Base-by-base conservation (phyloP, 2,113 vertebrate species). In the Ictidomys tridecemlineatus region DNA sequence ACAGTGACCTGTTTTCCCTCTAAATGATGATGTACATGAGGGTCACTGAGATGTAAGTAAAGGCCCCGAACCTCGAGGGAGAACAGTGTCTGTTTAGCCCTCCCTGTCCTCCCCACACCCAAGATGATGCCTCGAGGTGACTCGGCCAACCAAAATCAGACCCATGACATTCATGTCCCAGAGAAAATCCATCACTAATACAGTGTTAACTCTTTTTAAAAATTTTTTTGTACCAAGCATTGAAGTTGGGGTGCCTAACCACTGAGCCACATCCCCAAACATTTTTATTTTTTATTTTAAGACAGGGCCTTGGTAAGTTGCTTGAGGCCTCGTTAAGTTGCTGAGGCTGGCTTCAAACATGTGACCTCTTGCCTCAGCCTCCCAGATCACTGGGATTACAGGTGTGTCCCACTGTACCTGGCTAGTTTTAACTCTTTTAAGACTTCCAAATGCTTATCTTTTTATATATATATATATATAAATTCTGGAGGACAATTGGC, bases 1-100 rank as follows among this genome's bases (percentile, higher is more conserved):
- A 76, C 20, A 58, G 11, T 5, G 24, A 20, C 89, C 42, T 34
- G 42, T 67, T 89, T 45, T 26, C 51, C 34, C n/a, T 92, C 37
- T 70, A 83, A 48, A 34, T 92, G 83, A 63, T 67, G 63, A 67
- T 70, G 45, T 74, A 69, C 5, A 2, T 11, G 7, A 32, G 1
- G 16, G 12, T 94, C 53, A 84, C 12, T 32, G 94, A 93, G 89
- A 88, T 84, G 7, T 78, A 86, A 67, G 82, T 51, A 67, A 87
- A 89, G 22, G 34, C 18, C 63, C 61, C 8, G 69, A 67, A 16
- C 4, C 63, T 82, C 12, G 24, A 90, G 34, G 80, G 7, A 69
- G 34, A 42, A 89, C 61, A 16, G 39, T 67, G 32, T 79, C 8
- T 37, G 32, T 73, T 93, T 65, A 82, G 72, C n/a, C 17, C 32